Evolutionary conservation across 2,888 invertebrate genomes (phyloP).

Genomic region (Meiosimyza decipiens): DNA sequence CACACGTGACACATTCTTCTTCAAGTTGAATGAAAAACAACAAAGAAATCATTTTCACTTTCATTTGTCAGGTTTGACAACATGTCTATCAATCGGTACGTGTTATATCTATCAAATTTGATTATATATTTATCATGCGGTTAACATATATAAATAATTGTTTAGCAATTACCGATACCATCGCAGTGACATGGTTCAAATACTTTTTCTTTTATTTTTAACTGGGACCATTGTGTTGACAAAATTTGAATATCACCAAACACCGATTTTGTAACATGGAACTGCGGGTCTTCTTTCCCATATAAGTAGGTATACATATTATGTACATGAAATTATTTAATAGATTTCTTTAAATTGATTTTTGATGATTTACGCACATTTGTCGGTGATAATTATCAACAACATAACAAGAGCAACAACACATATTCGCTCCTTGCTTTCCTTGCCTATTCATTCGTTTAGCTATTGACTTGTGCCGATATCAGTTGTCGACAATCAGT

Average conservation of each 20-base stretch:
- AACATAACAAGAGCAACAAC: too few species aligned
- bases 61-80: conserved; percentile 62
- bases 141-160: conserved; percentile 16
- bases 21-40: background rate
- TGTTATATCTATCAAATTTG: background rate
- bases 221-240: conserved; percentile 44
- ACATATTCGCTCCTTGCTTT: too few species aligned
- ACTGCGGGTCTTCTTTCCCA: conserved; percentile 16
- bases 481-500: conserved; percentile 61
- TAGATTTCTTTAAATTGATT: conserved; percentile 30
- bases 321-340: background rate
- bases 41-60: conserved; percentile 55
- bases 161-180: background rate
- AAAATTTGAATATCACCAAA: conserved; percentile 49
- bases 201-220: background rate
- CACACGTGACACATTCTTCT: conserved; percentile 6
- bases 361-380: conserved; percentile 34
- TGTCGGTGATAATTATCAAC: conserved; percentile 28
- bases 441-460: too few species aligned
- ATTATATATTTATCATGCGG: conserved; percentile 12
- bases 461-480: conserved; percentile 22
- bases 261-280: background rate
- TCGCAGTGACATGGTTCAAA: conserved; percentile 40
- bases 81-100: conserved; percentile 46
- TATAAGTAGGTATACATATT: too few species aligned